Base-by-base conservation (phyloP, 2,888 invertebrate species). In the Hecatera dysodea region DNA sequence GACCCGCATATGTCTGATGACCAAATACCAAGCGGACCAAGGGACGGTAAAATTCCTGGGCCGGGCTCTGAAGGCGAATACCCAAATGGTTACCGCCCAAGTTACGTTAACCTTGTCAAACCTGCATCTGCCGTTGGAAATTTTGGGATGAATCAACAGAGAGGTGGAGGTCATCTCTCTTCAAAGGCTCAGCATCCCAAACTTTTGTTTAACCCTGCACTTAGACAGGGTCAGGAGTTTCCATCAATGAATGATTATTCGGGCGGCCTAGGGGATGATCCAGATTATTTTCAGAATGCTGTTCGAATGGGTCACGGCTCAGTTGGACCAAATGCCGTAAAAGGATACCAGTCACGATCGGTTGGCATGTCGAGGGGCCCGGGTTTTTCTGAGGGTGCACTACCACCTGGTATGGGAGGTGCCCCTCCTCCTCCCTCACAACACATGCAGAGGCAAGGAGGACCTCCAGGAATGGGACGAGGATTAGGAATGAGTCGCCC, bases 1-100 rank as follows among this genome's bases (percentile, higher is more conserved):
- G 67, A 75, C 2, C 24, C 59, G 7, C 12, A 8, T 24, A 22
- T 62, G 12, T 1, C 4, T 2, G 6, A n/a, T 2, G 1, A 17
- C 8, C 19, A 27, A 3, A 1, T 53, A 24, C 52, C 69, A 61
- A 53, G 22, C 44, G 27, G 27, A 0, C 3, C 8, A 1, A 59
- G 12, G 0, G 4, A 6, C 7, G 62, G 62, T 9, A 68, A 39
- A 56, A 50, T 27, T 12, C 78, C 73, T 0, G 73, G 78, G 6
- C 67, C 73, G 0, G 77, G 77, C 6, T 73, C 77, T 8, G 77
- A 78, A 50, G 36, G 24, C 12, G 48, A 65, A 19, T 78, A n/a
- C 19, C 78, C 77, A 2, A 53, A 78, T 12, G 73, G 78, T 11
- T 78, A 62, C 24, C 33, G 48, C 36, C 57, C 48, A 42, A 12